phyloP scores from a whole-genome alignment of 1,140 invertebrate species.

The Zaprionus nigranus region DNA sequence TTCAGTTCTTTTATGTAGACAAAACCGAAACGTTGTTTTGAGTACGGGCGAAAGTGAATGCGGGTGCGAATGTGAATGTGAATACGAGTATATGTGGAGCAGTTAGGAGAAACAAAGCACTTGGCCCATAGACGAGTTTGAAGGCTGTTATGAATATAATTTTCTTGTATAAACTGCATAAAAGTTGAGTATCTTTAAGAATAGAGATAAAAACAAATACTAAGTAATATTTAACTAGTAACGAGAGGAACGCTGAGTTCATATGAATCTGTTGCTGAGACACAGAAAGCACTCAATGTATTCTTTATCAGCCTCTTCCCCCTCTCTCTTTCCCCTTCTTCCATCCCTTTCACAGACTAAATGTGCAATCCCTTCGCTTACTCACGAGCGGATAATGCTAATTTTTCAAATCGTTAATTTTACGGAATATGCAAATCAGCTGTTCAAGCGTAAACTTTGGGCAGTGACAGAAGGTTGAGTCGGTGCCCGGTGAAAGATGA shows the following conservation, averaged over 20 bases:
- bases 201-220: no score
- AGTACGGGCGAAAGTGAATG: slow-evolving; percentile 7
- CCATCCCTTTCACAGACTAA: neutral
- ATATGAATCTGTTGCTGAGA: no score
- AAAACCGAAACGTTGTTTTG: slow-evolving; percentile 1
- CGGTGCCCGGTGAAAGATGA: slow-evolving; percentile 37
- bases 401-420: slow-evolving; percentile 75
- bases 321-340: neutral
- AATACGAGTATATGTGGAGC: neutral
- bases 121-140: neutral
- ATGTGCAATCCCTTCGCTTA: neutral
- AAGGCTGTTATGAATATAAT: neutral
- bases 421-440: slow-evolving; percentile 69
- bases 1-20: slow-evolving; percentile 17
- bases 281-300: no score
- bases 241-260: no score
- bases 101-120: neutral
- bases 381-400: slow-evolving; percentile 39
- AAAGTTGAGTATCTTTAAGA: neutral
- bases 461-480: slow-evolving; percentile 35
- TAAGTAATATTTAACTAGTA: no score
- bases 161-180: neutral
- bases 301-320: no score
- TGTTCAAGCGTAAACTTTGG: slow-evolving; percentile 66
- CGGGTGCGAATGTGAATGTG: neutral